phyloP scores from a whole-genome alignment of 2,888 invertebrate genomes.

The Troides helena region DNA sequence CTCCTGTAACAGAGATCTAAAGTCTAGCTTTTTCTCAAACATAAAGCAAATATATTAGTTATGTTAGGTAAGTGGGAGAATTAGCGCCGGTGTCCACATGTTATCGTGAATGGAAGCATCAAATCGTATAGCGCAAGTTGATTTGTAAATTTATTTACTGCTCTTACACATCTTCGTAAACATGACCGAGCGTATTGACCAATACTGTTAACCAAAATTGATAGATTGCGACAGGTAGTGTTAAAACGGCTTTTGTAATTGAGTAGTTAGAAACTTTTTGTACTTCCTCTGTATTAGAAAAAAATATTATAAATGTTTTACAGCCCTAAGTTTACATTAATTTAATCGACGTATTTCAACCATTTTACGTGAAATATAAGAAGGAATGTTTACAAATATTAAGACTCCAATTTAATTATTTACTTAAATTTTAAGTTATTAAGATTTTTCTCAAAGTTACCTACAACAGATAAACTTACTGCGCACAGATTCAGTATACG shows the following conservation, averaged over 20 bases:
- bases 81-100: constrained; percentile 14
- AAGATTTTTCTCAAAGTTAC: too few relatives aligned
- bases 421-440: too few relatives aligned
- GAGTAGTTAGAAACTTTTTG: constrained; percentile 30
- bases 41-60: neutral
- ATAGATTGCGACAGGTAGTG: constrained; percentile 48
- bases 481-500: too few relatives aligned
- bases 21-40: too few relatives aligned
- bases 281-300: constrained; percentile 24
- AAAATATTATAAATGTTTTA: neutral
- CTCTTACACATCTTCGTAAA: constrained; percentile 44
- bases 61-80: constrained; percentile 7
- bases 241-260: constrained; percentile 36
- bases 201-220: constrained; percentile 53
- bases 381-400: too few relatives aligned
- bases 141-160: constrained; percentile 36
- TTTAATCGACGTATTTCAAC: too few relatives aligned
- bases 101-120: constrained; percentile 30
- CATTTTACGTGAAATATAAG: too few relatives aligned
- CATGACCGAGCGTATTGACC: constrained; percentile 41
- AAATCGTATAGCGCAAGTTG: constrained; percentile 24
- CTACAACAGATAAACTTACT: too few relatives aligned
- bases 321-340: too few relatives aligned
- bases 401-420: too few relatives aligned
- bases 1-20: too few relatives aligned